These are phyloP conservation scores for Onychostruthus taczanowskii DNA, from an alignment of 2,113 vertebrate genomes.

Conservation along the genomic window DNA sequence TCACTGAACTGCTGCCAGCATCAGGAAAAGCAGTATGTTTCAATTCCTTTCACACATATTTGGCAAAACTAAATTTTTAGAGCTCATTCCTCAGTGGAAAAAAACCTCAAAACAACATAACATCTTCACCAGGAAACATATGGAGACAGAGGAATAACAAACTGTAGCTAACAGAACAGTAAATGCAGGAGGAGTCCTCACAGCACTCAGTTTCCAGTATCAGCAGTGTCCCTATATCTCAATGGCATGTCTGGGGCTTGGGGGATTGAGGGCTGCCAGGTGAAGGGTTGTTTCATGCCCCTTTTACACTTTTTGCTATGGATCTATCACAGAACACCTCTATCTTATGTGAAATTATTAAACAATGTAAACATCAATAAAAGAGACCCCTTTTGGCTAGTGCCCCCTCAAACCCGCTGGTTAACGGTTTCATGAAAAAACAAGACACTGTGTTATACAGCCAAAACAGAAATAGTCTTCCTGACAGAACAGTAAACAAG, in stretches of 20 bases:
- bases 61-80: neutral
- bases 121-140: neutral
- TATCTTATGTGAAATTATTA: neutral
- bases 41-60: neutral
- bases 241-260: rapidly evolving
- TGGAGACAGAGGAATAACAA: neutral
- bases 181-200: neutral
- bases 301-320: neutral
- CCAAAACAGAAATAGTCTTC: neutral
- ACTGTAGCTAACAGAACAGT: neutral
- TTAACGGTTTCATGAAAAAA: neutral
- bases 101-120: neutral
- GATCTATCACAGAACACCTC: neutral
- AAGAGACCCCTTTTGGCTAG: neutral
- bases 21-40: neutral
- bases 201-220: neutral
- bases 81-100: neutral
- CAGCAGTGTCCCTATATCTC: neutral
- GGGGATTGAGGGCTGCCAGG: neutral
- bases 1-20: neutral
- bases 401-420: neutral
- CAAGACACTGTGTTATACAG: neutral
- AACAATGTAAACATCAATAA: neutral
- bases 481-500: neutral
- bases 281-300: neutral